Evolutionary conservation across 2,888 invertebrate genomes (phyloP).

Genomic region (Epicampocera succincta): DNA sequence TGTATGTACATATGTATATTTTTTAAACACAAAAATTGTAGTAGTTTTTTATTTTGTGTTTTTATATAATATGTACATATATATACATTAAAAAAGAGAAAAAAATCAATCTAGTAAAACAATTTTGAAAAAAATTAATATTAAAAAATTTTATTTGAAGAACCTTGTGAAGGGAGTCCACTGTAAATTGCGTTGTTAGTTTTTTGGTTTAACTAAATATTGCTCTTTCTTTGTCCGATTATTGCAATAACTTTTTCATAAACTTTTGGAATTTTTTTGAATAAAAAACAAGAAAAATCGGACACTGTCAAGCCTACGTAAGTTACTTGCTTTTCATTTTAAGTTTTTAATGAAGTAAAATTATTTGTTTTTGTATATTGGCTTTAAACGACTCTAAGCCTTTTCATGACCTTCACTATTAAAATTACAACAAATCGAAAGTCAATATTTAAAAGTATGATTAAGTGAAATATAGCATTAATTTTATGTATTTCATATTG

Average conservation of each 20-base stretch:
- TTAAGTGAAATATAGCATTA: conserved; percentile 25
- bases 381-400: conserved; percentile 70
- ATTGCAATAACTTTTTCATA: conserved; percentile 35
- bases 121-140: too few relatives aligned
- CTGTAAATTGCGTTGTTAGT: conserved; percentile 27
- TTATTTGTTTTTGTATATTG: conserved; percentile 47
- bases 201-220: conserved; percentile 44
- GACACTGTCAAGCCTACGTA: conserved; percentile 70
- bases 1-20: too few relatives aligned
- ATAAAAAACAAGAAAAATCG: conserved; percentile 68
- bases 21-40: too few relatives aligned
- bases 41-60: too few relatives aligned
- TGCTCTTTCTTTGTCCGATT: conserved; percentile 62
- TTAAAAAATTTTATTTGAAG: conserved; percentile 12
- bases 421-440: conserved; percentile 23
- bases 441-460: conserved; percentile 6
- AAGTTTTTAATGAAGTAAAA: conserved; percentile 42
- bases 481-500: conserved; percentile 57
- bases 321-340: conserved; percentile 50
- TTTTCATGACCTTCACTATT: conserved; percentile 64
- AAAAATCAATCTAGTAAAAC: too few relatives aligned
- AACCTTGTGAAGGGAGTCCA: neutral
- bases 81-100: too few relatives aligned
- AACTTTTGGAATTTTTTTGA: conserved; percentile 31
- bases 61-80: too few relatives aligned